A percentile compares a stretch with the other conserved stretches of the same genome.
phyloP scores from a whole-genome alignment of 1,140 invertebrate species.

The Tetramorium simillimum region DNA sequence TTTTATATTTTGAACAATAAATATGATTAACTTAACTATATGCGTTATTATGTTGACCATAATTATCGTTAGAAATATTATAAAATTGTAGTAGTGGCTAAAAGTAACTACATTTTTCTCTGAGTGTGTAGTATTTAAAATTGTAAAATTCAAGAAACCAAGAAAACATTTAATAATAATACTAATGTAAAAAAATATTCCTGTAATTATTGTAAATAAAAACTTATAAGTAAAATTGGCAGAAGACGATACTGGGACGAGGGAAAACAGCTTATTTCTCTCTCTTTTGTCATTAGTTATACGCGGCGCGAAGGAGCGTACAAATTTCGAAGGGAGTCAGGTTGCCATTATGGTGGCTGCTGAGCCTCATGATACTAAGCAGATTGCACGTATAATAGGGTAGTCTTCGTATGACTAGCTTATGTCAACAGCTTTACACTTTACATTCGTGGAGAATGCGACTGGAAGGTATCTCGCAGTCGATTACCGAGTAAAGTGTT shows the following conservation, averaged over 20 bases:
- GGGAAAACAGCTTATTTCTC: constrained; percentile 37
- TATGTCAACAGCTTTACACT: constrained; percentile 69
- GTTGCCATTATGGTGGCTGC: constrained; percentile 67
- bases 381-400: constrained; percentile 74
- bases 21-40: too few species aligned
- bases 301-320: constrained; percentile 43
- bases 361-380: constrained; percentile 65
- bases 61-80: too few species aligned
- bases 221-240: constrained; percentile 12
- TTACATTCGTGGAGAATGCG: constrained; percentile 57
- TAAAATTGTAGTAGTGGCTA: too few species aligned
- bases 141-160: background rate
- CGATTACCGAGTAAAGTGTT: constrained; percentile 67
- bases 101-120: too few species aligned
- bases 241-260: background rate
- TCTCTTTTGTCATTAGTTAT: background rate
- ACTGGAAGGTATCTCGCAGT: constrained; percentile 56
- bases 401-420: constrained; percentile 66
- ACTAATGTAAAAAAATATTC: background rate
- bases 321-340: constrained; percentile 64
- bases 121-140: too few species aligned
- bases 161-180: background rate
- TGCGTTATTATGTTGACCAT: too few species aligned
- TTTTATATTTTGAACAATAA: too few species aligned
- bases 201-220: background rate